Base-by-base conservation (phyloP, 2,888 invertebrate genomes). In the Pyrrhia umbra region DNA sequence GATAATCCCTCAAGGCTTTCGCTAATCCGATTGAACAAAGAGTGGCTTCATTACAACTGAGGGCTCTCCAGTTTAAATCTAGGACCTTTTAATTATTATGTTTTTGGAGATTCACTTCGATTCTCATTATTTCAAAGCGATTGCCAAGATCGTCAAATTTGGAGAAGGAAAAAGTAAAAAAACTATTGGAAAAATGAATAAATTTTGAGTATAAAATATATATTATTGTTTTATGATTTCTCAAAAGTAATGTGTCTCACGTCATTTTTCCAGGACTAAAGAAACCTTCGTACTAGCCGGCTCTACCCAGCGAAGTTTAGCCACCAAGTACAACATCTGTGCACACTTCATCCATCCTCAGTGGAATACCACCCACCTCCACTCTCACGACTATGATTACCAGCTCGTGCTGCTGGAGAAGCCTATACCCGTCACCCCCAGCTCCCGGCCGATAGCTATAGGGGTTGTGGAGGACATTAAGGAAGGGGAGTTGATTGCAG, bases 301-400 rank as follows among this genome's bases (percentile, higher is more conserved):
- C 0, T 89, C 92, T 0, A 90, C 93, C 0, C 75, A 77, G 8
- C 84, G 90, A 4, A 90, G 86, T 51, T 34, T 79, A 0, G 80
- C 89, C 0, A 63, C 49, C 0, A 81, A 75, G 0, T 92, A 90
- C 68, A 72, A 27, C 1, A 83, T 94, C 63, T 95, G 94, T 52
- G 90, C 91, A 0, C 92, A 94, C 72, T 91, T 92, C 81, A 64
- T 88, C n/a, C 90, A 95, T 52, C 91, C 95, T 0, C 8, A 79
- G 1, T 91, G 92, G 92, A 81, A 86, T 61, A 45, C 63, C 5
- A 73, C 81, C 3, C 80, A 83, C 1, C 40, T 66, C 0, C 89
- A 92, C 51, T 72, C 67, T 21, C 92, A 93, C 43, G 94, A 94
- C 81, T 93, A 66, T 46, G 94, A 95, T 55, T 95, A 90, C 79